Evolutionary conservation across 2,797 vertebrate genomes (phyloP).

Genomic region (Sebastes melanostomus): DNA sequence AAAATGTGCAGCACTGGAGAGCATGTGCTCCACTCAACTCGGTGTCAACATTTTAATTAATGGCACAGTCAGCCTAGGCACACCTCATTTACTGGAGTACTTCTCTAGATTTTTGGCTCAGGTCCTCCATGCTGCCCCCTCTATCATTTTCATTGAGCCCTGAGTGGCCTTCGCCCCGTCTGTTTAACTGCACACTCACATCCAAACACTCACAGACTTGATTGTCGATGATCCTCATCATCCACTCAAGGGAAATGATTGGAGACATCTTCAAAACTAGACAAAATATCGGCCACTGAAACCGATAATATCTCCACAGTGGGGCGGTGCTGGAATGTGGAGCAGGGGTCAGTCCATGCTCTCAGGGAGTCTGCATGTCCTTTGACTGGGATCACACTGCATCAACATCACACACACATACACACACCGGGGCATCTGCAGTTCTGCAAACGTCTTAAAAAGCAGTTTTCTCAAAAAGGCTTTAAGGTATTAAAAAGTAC

Average conservation of each 20-base stretch:
- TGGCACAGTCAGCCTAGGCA: slow-evolving; percentile 48
- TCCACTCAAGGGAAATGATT: slow-evolving; percentile 59
- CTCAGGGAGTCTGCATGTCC: slow-evolving; percentile 48
- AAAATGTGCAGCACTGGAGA: slow-evolving; percentile 54
- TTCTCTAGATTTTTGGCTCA: slow-evolving; percentile 58
- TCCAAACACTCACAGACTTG: slow-evolving; percentile 22
- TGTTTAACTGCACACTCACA: slow-evolving; percentile 38
- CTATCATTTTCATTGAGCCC: slow-evolving; percentile 51
- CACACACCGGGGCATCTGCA: slow-evolving; percentile 4
- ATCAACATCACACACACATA: slow-evolving; percentile 52
- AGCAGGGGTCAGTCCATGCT: slow-evolving; percentile 42
- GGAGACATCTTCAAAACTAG: slow-evolving; percentile 46
- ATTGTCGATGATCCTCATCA: slow-evolving; percentile 60
- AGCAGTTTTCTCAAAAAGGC: neutral
- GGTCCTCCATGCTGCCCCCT: slow-evolving; percentile 45
- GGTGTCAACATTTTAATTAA: slow-evolving; percentile 75
- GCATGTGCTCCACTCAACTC: slow-evolving; percentile 26
- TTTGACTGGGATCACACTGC: slow-evolving; percentile 48
- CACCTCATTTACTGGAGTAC: slow-evolving; percentile 72
- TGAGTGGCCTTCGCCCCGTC: slow-evolving; percentile 38
- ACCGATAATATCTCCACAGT: slow-evolving; percentile 45
- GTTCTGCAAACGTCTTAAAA: neutral
- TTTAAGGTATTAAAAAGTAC: neutral
- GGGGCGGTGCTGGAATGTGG: slow-evolving; percentile 50
- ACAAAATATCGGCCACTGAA: slow-evolving; percentile 54